A percentile compares a stretch with the other conserved stretches of the same genome.
Conservation (phyloP, 2,797 vertebrate species). For the Platalea minor region DNA sequence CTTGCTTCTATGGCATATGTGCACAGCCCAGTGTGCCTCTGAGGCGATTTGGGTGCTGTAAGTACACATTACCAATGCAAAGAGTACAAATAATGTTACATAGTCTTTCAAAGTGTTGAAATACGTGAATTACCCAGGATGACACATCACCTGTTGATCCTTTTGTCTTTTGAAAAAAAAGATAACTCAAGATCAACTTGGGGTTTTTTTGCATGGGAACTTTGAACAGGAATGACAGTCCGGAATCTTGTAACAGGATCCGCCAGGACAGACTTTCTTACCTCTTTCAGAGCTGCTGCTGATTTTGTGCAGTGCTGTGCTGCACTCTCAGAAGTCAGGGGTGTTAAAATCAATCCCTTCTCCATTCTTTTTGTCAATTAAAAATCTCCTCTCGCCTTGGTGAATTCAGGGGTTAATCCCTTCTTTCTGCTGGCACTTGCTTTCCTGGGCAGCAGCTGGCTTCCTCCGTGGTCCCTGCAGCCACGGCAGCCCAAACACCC, state of each 20-base stretch:
- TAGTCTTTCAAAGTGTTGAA: background rate
- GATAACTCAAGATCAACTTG: background rate
- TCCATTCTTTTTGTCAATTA: background rate
- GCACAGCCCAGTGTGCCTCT: background rate
- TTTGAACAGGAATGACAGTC: background rate
- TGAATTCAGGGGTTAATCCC: background rate
- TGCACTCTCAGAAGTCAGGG: background rate
- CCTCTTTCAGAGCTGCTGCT: background rate
- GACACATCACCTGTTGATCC: background rate
- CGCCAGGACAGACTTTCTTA: background rate
- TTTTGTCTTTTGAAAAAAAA: background rate
- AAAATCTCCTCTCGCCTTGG: background rate
- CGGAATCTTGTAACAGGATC: background rate
- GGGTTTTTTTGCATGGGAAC: background rate
- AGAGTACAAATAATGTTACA: background rate
- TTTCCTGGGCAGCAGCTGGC: background rate
- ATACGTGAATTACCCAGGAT: background rate
- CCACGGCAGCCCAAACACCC: background rate
- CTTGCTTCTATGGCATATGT: background rate
- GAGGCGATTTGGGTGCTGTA: background rate
- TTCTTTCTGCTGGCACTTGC: background rate
- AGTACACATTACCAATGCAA: background rate
- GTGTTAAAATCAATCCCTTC: background rate
- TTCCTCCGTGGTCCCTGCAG: background rate
- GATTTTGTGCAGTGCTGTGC: background rate